A percentile compares a stretch with the other conserved stretches of the same genome.
Conservation (phyloP, 2,113 vertebrate genomes). For the Grus americana region DNA sequence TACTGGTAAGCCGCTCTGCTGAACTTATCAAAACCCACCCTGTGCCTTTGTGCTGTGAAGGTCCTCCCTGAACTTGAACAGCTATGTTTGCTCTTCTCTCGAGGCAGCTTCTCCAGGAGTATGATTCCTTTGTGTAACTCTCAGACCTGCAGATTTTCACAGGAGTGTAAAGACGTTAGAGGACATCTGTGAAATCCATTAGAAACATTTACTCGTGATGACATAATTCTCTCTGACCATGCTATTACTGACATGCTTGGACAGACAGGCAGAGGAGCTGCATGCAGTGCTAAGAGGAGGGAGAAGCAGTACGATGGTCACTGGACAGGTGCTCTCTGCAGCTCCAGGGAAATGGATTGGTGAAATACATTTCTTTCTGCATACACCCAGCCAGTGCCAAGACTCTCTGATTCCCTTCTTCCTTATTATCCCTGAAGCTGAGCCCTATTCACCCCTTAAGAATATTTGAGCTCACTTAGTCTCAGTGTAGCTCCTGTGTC, state of each 20-base stretch:
- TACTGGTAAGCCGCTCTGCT: not conserved
- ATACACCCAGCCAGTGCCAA: too few relatives aligned
- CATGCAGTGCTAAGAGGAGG: not conserved
- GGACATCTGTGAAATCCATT: not conserved
- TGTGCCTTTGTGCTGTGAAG: conserved; percentile 66
- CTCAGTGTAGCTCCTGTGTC: not conserved
- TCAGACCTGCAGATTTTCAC: conserved; percentile 36
- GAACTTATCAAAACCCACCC: conserved; percentile 72
- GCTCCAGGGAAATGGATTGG: not conserved
- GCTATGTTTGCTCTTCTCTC: conserved; percentile 69
- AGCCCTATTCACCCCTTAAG: not conserved
- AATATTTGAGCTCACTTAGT: not conserved
- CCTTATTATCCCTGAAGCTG: not conserved
- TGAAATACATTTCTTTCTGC: not conserved
- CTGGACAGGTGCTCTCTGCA: not conserved
- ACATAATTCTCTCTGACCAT: not conserved
- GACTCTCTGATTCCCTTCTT: too few relatives aligned
- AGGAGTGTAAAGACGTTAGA: not conserved
- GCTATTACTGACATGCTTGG: not conserved
- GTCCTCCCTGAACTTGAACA: conserved; percentile 68
- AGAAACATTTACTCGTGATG: not conserved
- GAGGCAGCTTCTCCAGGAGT: conserved; percentile 66
- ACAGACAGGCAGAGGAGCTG: not conserved
- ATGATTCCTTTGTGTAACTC: conserved; percentile 64
- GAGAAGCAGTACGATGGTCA: not conserved